Conservation (phyloP, 2,113 vertebrate species). For the Vanacampus margaritifer region DNA sequence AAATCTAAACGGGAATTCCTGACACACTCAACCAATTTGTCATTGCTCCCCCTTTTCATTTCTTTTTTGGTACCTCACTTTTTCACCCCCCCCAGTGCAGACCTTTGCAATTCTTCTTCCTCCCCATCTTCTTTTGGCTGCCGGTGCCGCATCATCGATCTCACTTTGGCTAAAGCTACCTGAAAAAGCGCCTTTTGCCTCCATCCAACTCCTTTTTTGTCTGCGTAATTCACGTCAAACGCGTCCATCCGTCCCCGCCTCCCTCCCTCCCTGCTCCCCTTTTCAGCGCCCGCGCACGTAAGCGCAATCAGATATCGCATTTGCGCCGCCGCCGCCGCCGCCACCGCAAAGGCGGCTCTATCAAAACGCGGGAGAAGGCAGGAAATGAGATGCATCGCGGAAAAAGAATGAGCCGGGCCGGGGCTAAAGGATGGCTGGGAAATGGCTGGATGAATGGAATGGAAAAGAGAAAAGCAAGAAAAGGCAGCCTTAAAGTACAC, state of each 20-base stretch:
- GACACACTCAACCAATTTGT: constrained; percentile 82
- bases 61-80: constrained; percentile 66
- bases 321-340: constrained; percentile 25
- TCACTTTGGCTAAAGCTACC: constrained; percentile 3
- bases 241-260: constrained; percentile 52
- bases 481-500: constrained; percentile 78
- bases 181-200: background rate
- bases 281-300: constrained; percentile 55
- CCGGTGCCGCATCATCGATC: constrained; percentile 15
- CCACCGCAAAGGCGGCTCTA: constrained; percentile 55
- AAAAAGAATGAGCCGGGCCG: constrained; percentile 59
- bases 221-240: constrained; percentile 55
- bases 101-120: constrained; percentile 59
- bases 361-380: constrained; percentile 66
- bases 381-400: constrained; percentile 74
- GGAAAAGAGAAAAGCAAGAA: constrained; percentile 78
- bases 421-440: constrained; percentile 72
- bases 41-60: constrained; percentile 66
- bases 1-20: constrained; percentile 83
- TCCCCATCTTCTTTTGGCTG: constrained; percentile 39
- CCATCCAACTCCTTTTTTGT: constrained; percentile 29
- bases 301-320: constrained; percentile 53
- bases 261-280: constrained; percentile 30
- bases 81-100: constrained; percentile 27
- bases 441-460: constrained; percentile 73